Percentiles rank a stretch among this genome's conserved stretches.
Evolutionary conservation across 2,888 invertebrate genomes (phyloP).

Genomic region (Eucriotettix oculatus): DNA sequence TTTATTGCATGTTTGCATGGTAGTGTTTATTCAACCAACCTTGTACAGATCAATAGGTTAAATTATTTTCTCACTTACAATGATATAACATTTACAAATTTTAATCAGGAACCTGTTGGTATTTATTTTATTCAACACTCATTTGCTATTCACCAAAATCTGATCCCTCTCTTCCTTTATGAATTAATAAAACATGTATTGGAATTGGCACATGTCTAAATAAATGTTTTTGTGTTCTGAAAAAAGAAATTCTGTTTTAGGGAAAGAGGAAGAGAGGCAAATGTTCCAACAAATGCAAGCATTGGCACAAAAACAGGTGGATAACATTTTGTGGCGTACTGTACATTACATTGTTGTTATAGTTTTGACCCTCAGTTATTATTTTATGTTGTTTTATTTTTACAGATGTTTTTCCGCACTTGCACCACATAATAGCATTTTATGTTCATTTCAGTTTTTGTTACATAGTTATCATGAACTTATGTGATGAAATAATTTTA

Average conservation of each 20-base stretch:
- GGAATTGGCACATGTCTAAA: not conserved
- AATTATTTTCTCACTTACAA: not conserved
- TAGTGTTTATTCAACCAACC: not conserved
- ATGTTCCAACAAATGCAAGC: conserved; percentile 96
- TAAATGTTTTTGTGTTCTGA: not conserved
- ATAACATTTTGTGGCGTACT: conserved; percentile 21
- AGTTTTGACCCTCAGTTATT: conserved; percentile 1
- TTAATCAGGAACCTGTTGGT: too few relatives aligned
- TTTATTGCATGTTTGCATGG: not conserved
- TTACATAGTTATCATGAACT: not conserved
- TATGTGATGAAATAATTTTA: not conserved
- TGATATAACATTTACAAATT: too few relatives aligned
- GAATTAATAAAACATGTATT: not conserved
- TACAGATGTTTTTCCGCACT: conserved; percentile 9
- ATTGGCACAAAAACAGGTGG: conserved; percentile 92
- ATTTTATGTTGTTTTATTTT: conserved; percentile 6
- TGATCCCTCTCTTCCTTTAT: not conserved
- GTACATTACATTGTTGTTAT: conserved; percentile 1
- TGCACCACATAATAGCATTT: conserved; percentile 4
- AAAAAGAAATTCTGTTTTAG: conserved; percentile 38
- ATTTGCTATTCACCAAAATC: not conserved
- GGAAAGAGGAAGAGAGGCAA: conserved; percentile 88
- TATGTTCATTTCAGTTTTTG: not conserved
- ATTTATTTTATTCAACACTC: too few relatives aligned
- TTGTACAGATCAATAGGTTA: not conserved